Evolutionary conservation across 2,888 invertebrate species (phyloP).

Genomic region (Periphyllus acericola): DNA sequence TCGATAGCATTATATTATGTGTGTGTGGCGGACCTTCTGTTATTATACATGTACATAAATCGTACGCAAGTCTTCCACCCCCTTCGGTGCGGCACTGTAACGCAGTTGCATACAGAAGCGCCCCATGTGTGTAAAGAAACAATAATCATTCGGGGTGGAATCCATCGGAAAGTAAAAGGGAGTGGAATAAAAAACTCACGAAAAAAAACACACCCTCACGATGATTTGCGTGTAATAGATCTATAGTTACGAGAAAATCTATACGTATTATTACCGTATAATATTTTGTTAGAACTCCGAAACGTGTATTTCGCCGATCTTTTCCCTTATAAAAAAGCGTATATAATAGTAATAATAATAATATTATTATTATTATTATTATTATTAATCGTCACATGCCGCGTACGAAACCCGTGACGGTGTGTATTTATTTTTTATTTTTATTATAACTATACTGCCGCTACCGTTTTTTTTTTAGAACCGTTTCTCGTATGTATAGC

Average conservation of each 20-base stretch:
- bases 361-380: conserved; percentile 27
- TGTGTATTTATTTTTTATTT: not conserved
- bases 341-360: not conserved
- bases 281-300: not conserved
- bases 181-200: not conserved
- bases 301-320: conserved; percentile 15
- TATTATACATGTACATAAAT: conserved; percentile 24
- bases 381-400: not conserved
- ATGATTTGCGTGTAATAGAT: conserved; percentile 4
- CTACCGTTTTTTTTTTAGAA: not conserved
- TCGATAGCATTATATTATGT: conserved; percentile 16
- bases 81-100: not conserved
- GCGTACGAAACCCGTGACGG: not conserved
- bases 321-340: not conserved
- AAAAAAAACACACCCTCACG: not conserved
- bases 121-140: conserved; percentile 29
- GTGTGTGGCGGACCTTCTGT: conserved; percentile 29
- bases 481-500: not conserved
- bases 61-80: not conserved
- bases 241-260: not conserved
- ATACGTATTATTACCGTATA: not conserved
- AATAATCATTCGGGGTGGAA: conserved; percentile 33
- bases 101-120: conserved; percentile 24
- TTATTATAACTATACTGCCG: not conserved
- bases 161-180: not conserved